These are phyloP conservation scores for Plecotus auritus DNA, from an alignment of 2,113 vertebrate genomes.

Conservation along the genomic window DNA sequence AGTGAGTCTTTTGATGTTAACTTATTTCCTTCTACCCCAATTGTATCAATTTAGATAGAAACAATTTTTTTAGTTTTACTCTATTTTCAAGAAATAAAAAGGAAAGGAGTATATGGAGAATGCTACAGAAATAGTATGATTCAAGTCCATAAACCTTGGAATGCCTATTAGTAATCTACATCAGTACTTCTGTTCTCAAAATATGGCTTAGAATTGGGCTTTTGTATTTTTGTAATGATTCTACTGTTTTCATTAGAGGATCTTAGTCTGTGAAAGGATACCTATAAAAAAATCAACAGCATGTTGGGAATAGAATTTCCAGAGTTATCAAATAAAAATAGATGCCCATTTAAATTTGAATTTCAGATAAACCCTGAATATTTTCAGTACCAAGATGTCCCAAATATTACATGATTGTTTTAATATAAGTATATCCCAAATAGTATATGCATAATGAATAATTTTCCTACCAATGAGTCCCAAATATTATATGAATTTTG, in stretches of 20 bases:
- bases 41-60: neutral
- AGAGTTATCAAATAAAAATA: conserved; percentile 10
- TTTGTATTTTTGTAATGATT: neutral
- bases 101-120: neutral
- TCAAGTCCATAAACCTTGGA: neutral
- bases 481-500: neutral
- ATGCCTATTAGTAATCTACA: neutral
- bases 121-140: neutral
- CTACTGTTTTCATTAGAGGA: neutral
- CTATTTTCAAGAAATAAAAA: neutral
- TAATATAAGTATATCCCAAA: neutral
- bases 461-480: neutral
- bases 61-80: neutral
- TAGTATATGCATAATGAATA: neutral
- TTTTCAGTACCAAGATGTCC: neutral
- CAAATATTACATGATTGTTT: neutral
- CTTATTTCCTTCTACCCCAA: conserved; percentile 2
- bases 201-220: neutral
- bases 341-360: conserved; percentile 7
- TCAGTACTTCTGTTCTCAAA: neutral
- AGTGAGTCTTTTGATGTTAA: neutral
- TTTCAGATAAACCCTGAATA: neutral
- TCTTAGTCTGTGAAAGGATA: neutral
- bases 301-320: neutral
- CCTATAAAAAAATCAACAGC: neutral